These are phyloP conservation scores for Leptarthrus brevirostris DNA, from an alignment of 2,888 invertebrate genomes.

Conservation along the genomic window DNA sequence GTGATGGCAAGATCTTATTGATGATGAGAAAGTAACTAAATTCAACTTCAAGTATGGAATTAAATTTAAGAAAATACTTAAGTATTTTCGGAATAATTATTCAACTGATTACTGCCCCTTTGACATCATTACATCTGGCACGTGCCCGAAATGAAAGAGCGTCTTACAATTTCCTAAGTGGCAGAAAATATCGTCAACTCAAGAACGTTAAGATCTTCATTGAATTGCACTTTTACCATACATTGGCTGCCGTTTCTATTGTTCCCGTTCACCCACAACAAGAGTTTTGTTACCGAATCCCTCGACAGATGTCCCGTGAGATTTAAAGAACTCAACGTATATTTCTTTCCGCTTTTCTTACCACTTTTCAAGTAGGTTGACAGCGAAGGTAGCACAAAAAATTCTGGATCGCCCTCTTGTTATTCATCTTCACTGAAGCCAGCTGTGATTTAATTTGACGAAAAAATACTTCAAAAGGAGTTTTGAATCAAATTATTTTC, in stretches of 20 bases:
- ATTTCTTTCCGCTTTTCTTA: neutral
- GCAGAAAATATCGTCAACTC: neutral
- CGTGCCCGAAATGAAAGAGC: neutral
- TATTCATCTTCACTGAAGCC: constrained; percentile 12
- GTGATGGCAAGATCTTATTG: no score
- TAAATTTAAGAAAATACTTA: no score
- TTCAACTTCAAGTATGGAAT: no score
- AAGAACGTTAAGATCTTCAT: constrained; percentile 1
- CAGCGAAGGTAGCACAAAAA: neutral
- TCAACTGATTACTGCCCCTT: no score
- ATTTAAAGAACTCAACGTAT: neutral
- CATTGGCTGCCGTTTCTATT: neutral
- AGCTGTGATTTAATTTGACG: constrained; percentile 47
- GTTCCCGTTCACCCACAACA: constrained; percentile 30
- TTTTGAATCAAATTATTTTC: constrained; percentile 24
- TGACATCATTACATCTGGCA: neutral
- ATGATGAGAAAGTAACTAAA: no score
- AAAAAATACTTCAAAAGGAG: constrained; percentile 21
- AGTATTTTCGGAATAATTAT: no score
- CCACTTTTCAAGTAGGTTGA: neutral
- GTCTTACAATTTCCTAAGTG: neutral
- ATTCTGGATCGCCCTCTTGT: neutral
- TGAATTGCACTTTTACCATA: neutral
- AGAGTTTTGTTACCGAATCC: constrained; percentile 32
- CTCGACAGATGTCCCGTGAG: constrained; percentile 37